Evolutionary conservation across 2,797 vertebrate genomes (phyloP).

Genomic region (Psittacula derbiana): DNA sequence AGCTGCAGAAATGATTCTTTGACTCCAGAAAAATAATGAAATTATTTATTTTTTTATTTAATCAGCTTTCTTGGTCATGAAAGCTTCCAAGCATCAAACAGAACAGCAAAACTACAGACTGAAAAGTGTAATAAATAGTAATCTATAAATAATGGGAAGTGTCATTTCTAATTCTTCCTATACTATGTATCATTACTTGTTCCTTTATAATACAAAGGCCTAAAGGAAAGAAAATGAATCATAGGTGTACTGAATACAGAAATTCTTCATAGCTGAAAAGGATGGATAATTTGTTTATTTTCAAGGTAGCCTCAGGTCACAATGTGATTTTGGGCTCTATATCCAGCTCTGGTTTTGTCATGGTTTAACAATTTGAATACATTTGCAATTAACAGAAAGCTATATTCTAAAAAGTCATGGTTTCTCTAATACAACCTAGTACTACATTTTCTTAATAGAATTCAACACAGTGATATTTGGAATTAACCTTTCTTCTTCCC

Average conservation of each 20-base stretch:
- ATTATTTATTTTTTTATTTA: not conserved
- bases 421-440: not conserved
- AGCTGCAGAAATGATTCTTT: not conserved
- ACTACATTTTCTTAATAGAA: not conserved
- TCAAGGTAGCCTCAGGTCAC: not conserved
- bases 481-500: conserved; percentile 18
- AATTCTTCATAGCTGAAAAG: not conserved
- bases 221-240: not conserved
- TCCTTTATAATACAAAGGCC: not conserved
- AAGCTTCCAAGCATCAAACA: not conserved
- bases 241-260: not conserved
- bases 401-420: not conserved
- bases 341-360: not conserved
- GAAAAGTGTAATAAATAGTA: not conserved
- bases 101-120: not conserved
- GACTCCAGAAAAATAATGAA: not conserved
- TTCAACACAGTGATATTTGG: not conserved
- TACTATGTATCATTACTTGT: not conserved
- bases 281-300: not conserved
- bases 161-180: not conserved
- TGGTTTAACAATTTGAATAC: not conserved
- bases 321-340: not conserved
- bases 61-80: not conserved
- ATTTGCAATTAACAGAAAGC: conserved; percentile 12
- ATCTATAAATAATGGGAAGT: not conserved